phyloP scores from a whole-genome alignment of 2,888 invertebrate species.

The Trisateles emortualis region DNA sequence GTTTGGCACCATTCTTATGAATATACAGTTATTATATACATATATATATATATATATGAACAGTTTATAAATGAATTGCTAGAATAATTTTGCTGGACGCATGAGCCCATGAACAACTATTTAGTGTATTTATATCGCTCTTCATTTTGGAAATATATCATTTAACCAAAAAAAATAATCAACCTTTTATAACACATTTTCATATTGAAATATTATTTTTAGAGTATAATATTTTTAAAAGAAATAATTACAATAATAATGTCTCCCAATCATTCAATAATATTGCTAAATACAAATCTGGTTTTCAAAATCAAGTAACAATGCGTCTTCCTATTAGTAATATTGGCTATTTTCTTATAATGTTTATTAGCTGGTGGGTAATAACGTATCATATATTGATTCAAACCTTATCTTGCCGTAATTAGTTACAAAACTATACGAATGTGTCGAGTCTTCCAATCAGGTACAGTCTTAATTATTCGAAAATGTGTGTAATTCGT shows the following conservation, averaged over 20 bases:
- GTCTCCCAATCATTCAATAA: slow-evolving; percentile 1
- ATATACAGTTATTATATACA: slow-evolving; percentile 10
- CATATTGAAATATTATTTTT: neutral
- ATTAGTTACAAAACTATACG: slow-evolving; percentile 5
- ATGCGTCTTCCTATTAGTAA: slow-evolving; percentile 30
- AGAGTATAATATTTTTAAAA: neutral
- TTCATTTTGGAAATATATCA: slow-evolving; percentile 10
- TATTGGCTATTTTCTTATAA: neutral
- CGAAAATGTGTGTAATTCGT: too few species aligned
- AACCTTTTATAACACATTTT: neutral
- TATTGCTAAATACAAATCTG: neutral
- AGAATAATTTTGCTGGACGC: slow-evolving; percentile 17
- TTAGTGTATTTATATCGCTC: neutral
- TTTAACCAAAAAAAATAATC: neutral
- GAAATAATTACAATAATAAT: too few species aligned
- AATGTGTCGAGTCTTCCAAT: too few species aligned
- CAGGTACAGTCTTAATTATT: too few species aligned
- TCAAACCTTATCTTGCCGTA: slow-evolving; percentile 12
- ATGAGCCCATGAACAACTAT: slow-evolving; percentile 38
- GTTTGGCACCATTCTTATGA: slow-evolving; percentile 38
- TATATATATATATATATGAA: too few species aligned
- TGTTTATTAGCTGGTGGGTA: slow-evolving; percentile 17
- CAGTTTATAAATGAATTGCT: slow-evolving; percentile 13
- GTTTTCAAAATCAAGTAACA: slow-evolving; percentile 25
- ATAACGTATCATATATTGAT: slow-evolving; percentile 15